Base-by-base conservation (phyloP, 2,113 vertebrate genomes). In the Pseudonaja textilis region DNA sequence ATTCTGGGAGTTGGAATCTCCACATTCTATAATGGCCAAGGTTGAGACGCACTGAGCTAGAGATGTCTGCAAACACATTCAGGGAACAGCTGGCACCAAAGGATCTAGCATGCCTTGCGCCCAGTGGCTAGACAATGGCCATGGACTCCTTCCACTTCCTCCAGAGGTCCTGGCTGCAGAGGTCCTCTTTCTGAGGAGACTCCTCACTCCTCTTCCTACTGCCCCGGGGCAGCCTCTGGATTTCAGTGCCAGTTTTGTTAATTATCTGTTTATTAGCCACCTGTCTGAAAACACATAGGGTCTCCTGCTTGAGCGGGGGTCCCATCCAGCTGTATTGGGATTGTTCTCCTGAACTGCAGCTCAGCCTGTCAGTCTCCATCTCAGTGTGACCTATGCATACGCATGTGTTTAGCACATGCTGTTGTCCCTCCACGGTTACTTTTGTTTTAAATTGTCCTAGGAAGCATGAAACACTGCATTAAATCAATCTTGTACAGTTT, bases 401-500 rank as follows among this genome's bases (percentile, higher is more conserved):
- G 0, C 47, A 52, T 52, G 42, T 11, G 39, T 86, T 86, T 64
- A 47, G 42, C 94, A 56, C 47, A 50, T 42, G 85, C 55, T 86
- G 18, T 25, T 55, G 2, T 39, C 91, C 23, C 89, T 90, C 92
- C 85, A 96, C 7, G 85, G 88, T 42, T 1, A 86, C 39, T 89
- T 94, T 26, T 59, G 57, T 91, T 95, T 86, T 94, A 8, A 92
- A 89, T 22, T 14, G 34, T 54, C 42, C 18, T 91, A n/a, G 57
- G 91, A 94, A 91, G 50, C 85, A 87, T 9, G 20, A 29, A 56
- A 5, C 0, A 0, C 47, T 94, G n/a, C 39, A 92, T 52, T 12
- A 94, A 96, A 93, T 52, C 69, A n/a, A 88, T 0, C 50, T n/a
- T 87, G 91, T 34, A 87, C 5, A 57, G 57, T 88, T 94, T 55